These are phyloP conservation scores for Wiebesia pumilae DNA, from an alignment of 1,140 invertebrate species.

Conservation along the genomic window DNA sequence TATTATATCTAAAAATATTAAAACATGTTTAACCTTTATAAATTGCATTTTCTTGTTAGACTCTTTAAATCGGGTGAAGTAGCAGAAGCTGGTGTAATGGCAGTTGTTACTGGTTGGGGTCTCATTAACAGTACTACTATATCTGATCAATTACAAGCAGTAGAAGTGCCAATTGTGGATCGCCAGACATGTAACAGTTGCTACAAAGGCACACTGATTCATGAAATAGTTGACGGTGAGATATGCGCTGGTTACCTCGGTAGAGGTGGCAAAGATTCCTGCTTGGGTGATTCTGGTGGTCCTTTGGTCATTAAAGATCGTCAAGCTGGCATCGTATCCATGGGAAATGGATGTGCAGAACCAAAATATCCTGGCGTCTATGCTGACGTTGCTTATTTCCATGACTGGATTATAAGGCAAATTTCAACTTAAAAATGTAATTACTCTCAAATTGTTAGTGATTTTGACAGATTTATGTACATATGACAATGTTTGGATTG, in stretches of 20 bases:
- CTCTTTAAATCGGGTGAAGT: neutral
- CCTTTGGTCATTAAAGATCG: slow-evolving; percentile 6
- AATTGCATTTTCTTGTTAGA: no score
- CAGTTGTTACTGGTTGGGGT: neutral
- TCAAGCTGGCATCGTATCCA: slow-evolving; percentile 7
- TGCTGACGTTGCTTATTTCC: neutral
- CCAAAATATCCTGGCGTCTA: slow-evolving; percentile 16
- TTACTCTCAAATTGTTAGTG: no score
- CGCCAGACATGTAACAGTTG: neutral
- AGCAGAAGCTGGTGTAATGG: neutral
- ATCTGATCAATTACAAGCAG: neutral
- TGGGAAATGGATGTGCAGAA: neutral
- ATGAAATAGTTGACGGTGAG: neutral
- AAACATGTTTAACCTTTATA: no score
- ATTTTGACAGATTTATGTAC: no score
- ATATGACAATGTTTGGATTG: no score
- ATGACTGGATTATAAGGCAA: slow-evolving; percentile 60
- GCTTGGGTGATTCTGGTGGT: slow-evolving; percentile 22
- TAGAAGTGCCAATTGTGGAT: neutral
- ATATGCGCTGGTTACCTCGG: neutral
- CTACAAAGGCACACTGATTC: neutral
- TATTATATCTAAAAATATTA: no score
- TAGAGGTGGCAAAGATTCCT: neutral
- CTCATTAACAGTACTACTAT: neutral
- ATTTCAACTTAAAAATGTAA: neutral